Base-by-base conservation (phyloP, 2,888 invertebrate genomes). In the Drosophila robusta region DNA sequence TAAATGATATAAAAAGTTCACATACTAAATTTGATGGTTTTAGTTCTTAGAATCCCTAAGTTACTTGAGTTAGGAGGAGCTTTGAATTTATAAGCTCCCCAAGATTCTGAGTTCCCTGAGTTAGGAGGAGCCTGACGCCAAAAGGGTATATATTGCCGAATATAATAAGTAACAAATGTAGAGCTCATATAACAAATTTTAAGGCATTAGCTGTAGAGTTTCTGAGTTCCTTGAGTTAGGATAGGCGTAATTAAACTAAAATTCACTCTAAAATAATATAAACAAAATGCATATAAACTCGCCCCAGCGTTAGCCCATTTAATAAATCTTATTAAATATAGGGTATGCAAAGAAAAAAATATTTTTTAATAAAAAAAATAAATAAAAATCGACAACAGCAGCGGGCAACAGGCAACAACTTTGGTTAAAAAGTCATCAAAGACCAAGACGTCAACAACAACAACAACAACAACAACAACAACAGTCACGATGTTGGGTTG, bases 351-450 rank as follows among this genome's bases (percentile, higher is more conserved):
- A 65, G 16, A 52, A 49, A 54, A 68, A 57, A 39, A 36, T 14
- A 34, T 49, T 54, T 26, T 58, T 9, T 11, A 47, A 49, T 36
- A 58, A 45, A 52, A 34, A 51, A 46, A 54, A 45, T 22, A 49
- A 38, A 46, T 12, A 18, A 60, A 71, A 72, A 72, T 69, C 61
- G 55, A 51, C 69, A 64, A 68, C 54, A 78, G 36, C 50, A 24
- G 16, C 36, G 36, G 42, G 32, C 52, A 66, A 49, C 26, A 82
- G 72, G 42, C 74, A 75, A 52, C 69, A 77, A 62, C 68, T 86
- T 87, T 89, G 84, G 76, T 74, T 80, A 83, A 87, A 83, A 89
- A 88, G 84, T 71, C 82, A 89, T 88, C 82, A 86, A 83, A 88
- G 89, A 88, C 84, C 77, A 83, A 83, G 68, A 80, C 81, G 51